Conservation (phyloP, 2,113 vertebrate species). For the Zosterops pallidus region DNA sequence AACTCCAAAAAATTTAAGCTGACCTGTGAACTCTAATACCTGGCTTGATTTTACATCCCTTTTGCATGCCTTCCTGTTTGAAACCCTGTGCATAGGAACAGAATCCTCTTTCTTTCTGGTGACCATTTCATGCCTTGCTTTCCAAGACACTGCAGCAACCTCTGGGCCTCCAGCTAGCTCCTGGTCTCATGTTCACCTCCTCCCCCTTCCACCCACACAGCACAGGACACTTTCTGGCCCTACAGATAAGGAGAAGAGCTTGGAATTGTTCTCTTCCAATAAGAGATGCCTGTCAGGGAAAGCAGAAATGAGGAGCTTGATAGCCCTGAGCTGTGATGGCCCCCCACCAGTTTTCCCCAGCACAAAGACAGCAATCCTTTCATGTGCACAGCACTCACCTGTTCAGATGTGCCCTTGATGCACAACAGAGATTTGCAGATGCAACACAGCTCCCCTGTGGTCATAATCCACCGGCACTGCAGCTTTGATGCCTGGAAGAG, state of each 20-base stretch:
- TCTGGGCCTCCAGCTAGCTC: background rate
- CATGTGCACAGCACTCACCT: slow-evolving; percentile 35
- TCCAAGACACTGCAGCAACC: background rate
- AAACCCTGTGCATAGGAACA: background rate
- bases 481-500: slow-evolving; percentile 14
- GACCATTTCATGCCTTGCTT: background rate
- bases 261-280: background rate
- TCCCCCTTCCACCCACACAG: background rate
- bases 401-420: slow-evolving; percentile 1
- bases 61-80: background rate
- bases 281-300: background rate
- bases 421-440: background rate
- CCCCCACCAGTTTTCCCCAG: background rate
- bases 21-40: background rate
- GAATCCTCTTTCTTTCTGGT: background rate
- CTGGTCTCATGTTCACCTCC: background rate
- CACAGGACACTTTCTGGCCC: background rate
- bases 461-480: background rate
- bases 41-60: background rate
- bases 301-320: background rate
- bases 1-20: background rate
- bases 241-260: background rate
- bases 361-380: background rate
- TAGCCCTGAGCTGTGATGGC: background rate
- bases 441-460: background rate